These are phyloP conservation scores for Neosilurus mollespiculum DNA, from an alignment of 2,797 vertebrate species.

Conservation along the genomic window DNA sequence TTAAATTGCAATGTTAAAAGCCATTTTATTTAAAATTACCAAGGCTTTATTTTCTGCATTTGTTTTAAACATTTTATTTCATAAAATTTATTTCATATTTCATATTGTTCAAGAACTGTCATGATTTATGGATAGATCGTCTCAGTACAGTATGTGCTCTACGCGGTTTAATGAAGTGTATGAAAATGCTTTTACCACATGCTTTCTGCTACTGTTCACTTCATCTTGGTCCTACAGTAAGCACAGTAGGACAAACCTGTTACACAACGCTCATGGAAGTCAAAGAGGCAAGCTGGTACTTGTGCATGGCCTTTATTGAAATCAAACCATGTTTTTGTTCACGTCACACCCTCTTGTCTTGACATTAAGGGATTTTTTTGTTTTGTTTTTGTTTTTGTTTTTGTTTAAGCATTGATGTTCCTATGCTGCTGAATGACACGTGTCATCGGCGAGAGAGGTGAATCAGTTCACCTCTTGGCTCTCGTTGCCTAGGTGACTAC, in stretches of 20 bases:
- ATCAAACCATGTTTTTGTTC: conserved; percentile 11
- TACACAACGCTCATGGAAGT: conserved; percentile 15
- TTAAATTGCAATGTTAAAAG: no score
- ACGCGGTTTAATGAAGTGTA: background rate
- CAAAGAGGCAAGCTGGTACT: conserved; percentile 8
- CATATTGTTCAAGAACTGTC: background rate
- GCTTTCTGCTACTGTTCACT: background rate
- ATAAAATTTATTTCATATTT: background rate
- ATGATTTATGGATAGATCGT: background rate
- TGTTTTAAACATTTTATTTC: no score
- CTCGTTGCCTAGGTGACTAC: no score
- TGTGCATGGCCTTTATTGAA: background rate
- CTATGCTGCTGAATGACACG: no score
- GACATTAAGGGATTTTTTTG: background rate
- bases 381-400: no score
- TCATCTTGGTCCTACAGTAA: background rate
- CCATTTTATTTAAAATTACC: no score
- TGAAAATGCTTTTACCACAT: background rate
- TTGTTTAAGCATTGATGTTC: background rate
- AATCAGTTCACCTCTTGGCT: no score
- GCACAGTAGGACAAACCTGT: background rate
- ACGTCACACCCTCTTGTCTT: conserved; percentile 17
- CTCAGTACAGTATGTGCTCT: background rate
- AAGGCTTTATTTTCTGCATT: no score
- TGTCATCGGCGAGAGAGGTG: no score